Evolutionary conservation across 2,113 vertebrate species (phyloP), one percentile per base, ranked within the genome.

Genomic region (Xiphias gladius): DNA sequence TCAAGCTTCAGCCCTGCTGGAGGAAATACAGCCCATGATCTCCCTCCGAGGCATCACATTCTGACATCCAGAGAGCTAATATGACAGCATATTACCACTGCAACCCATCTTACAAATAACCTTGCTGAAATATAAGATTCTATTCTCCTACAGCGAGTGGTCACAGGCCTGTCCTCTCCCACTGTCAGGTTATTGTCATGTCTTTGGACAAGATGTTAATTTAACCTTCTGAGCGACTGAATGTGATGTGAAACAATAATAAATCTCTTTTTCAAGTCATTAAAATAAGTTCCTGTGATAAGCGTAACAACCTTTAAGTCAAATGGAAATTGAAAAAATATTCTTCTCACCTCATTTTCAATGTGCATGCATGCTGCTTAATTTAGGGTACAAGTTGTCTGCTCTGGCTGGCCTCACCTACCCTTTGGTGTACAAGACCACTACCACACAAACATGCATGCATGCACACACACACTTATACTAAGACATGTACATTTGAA

Each of bases 51-150:
- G 86, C 87, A 76, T 87, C 84, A 62, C 81, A 80, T 66, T 73
- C 62, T 87, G 79, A 89, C 84, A 86, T 83, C 73, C 77, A 72
- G 58, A 35, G 71, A 79, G 81, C 74, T 90, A 85, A 90, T 86
- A 46, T 89, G 88, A 92, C 88, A 91, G 89, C 84, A 63, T 50
- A 86, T 81, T 88, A 89, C 86, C 82, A 67, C 85, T 59, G 80
- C 85, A 79, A 22, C 77, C 67, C 30, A 52, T 81, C 46, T 86
- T 63, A 88, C 73, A 76, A 82, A 87, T 87, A 85, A 88, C 75
- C 59, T 86, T 35, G 30, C 22, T 78, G 62, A 59, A 82, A 65
- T 76, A 70, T 68, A 65, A 72, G 85, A 76, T 78, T 55, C 24
- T 59, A 76, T 52, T 88, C 26, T 64, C 77, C 75, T 39, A 37